Conservation (phyloP, 2,888 invertebrate species). For the Megastigmus dorsalis region DNA sequence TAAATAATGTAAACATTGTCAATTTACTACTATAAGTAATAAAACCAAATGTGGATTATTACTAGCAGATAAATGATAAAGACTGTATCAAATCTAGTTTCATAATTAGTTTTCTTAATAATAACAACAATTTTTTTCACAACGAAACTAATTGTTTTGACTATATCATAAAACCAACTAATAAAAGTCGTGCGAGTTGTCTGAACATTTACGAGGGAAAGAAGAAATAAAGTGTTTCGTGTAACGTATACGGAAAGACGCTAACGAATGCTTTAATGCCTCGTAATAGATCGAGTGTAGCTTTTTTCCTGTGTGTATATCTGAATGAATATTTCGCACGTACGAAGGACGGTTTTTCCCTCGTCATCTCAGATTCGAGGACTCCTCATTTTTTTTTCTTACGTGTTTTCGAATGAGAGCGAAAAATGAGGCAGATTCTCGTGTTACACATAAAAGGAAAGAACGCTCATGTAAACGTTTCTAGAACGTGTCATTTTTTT, state of each 20-base stretch:
- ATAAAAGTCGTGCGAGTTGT: no score
- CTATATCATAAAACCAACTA: no score
- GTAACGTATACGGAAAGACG: neutral
- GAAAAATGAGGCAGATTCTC: slow-evolving; percentile 42
- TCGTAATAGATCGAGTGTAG: slow-evolving; percentile 8
- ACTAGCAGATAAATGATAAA: neutral
- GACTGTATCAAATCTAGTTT: slow-evolving; percentile 7
- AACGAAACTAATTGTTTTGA: neutral
- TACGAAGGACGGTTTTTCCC: slow-evolving; percentile 10
- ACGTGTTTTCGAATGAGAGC: slow-evolving; percentile 21
- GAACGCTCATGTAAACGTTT: slow-evolving; percentile 24
- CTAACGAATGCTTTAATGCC: neutral
- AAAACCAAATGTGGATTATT: no score
- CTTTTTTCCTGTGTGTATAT: neutral
- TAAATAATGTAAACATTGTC: slow-evolving; percentile 18
- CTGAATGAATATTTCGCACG: neutral
- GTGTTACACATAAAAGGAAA: slow-evolving; percentile 12
- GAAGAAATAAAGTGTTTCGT: neutral
- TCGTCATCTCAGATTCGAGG: neutral
- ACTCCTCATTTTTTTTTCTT: slow-evolving; percentile 16
- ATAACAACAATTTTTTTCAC: slow-evolving; percentile 10
- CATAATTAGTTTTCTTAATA: neutral
- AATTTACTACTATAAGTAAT: slow-evolving; percentile 18
- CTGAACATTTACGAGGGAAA: no score
- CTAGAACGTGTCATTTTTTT: slow-evolving; percentile 29